These are phyloP conservation scores for Germaria angustata DNA, from an alignment of 2,888 invertebrate genomes.

Conservation along the genomic window DNA sequence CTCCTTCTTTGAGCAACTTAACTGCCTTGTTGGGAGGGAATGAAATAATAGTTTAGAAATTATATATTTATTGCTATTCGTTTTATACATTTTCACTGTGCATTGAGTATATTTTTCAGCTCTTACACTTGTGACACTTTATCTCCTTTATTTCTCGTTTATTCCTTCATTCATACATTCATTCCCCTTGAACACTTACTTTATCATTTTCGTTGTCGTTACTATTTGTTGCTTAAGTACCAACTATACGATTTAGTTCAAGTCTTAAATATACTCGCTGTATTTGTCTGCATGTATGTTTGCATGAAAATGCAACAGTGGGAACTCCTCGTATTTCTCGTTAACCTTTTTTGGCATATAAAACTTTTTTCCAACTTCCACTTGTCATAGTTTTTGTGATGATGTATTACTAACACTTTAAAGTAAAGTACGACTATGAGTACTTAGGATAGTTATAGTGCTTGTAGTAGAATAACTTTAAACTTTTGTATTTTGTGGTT, in stretches of 20 bases:
- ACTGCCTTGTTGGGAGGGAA: too few relatives aligned
- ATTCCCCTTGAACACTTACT: constrained; percentile 24
- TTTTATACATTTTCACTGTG: neutral
- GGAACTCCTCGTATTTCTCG: neutral
- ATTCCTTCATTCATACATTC: constrained; percentile 31
- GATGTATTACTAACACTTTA: constrained; percentile 60
- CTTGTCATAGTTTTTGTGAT: constrained; percentile 48
- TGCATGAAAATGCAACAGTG: constrained; percentile 17
- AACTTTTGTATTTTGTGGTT: constrained; percentile 49
- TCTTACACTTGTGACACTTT: constrained; percentile 51
- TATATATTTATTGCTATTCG: too few relatives aligned
- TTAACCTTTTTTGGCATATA: constrained; percentile 23
- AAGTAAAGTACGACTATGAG: constrained; percentile 9
- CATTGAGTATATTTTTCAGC: neutral
- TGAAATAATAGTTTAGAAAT: too few relatives aligned
- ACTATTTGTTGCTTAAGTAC: constrained; percentile 9
- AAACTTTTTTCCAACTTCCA: constrained; percentile 28
- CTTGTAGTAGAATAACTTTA: constrained; percentile 51
- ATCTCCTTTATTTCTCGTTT: constrained; percentile 44
- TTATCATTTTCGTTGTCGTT: constrained; percentile 46
- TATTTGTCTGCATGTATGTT: neutral
- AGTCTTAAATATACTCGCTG: constrained; percentile 8
- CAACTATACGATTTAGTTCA: constrained; percentile 33
- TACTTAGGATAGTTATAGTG: constrained; percentile 1
- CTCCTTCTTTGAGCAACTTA: too few relatives aligned